Evolutionary conservation across 2,113 vertebrate species (phyloP).

Genomic region (Proterorhinus semilunaris): DNA sequence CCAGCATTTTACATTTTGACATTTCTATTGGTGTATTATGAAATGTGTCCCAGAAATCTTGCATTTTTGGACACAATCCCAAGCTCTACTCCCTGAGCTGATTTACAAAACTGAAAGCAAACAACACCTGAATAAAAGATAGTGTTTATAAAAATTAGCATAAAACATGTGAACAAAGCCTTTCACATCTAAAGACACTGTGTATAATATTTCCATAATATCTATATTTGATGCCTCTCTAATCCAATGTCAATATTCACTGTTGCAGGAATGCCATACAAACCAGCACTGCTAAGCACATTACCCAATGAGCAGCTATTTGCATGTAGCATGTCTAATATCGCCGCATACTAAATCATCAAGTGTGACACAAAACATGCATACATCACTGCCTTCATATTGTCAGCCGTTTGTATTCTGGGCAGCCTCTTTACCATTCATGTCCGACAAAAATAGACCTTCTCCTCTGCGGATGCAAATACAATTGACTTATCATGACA

Average conservation of each 20-base stretch:
- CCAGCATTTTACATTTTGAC: too few relatives aligned
- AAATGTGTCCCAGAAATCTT: too few relatives aligned
- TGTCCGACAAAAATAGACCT: slow-evolving; percentile 44
- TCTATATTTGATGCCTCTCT: not conserved
- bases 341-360: slow-evolving; percentile 23
- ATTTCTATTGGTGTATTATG: too few relatives aligned
- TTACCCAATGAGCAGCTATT: slow-evolving; percentile 9
- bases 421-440: slow-evolving; percentile 12
- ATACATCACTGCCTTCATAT: slow-evolving; percentile 29
- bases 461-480: slow-evolving; percentile 53
- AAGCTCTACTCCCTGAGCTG: too few relatives aligned
- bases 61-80: too few relatives aligned
- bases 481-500: slow-evolving; percentile 56
- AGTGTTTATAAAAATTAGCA: too few relatives aligned
- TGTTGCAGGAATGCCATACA: not conserved
- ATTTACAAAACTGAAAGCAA: too few relatives aligned
- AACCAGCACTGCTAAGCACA: not conserved
- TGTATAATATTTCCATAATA: not conserved
- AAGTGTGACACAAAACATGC: slow-evolving; percentile 38
- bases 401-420: slow-evolving; percentile 20
- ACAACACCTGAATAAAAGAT: too few relatives aligned
- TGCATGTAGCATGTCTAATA: slow-evolving; percentile 14
- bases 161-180: too few relatives aligned
- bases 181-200: too few relatives aligned
- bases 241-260: not conserved